phyloP scores from a whole-genome alignment of 2,797 vertebrate species.

The Ctenochaetus hawaiiensis region DNA sequence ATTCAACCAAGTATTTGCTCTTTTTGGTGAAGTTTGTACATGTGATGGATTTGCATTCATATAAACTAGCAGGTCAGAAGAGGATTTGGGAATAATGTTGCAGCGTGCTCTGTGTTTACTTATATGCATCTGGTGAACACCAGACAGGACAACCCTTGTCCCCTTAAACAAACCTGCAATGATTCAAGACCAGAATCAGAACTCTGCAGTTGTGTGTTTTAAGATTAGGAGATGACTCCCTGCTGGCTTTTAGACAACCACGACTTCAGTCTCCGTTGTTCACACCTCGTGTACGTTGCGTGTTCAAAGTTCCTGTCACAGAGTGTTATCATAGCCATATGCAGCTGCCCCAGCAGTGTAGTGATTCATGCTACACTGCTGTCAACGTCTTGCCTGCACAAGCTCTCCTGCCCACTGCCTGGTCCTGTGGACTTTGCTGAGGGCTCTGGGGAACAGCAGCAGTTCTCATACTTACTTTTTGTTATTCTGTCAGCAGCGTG shows the following conservation, averaged over 20 bases:
- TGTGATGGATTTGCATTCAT: not conserved
- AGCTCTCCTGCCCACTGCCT: conserved; percentile 57
- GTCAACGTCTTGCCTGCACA: conserved; percentile 61
- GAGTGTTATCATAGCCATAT: conserved; percentile 56
- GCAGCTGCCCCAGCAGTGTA: conserved; percentile 54
- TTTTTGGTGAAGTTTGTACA: not conserved
- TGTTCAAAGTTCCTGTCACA: conserved; percentile 46
- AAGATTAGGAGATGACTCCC: conserved; percentile 24
- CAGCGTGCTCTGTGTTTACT: conserved; percentile 8
- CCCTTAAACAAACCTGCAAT: not conserved
- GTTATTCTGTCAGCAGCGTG: conserved; percentile 72
- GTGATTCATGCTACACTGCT: conserved; percentile 71
- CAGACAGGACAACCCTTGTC: not conserved
- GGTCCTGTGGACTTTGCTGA: conserved; percentile 66
- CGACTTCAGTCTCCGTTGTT: conserved; percentile 26
- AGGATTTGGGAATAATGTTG: not conserved
- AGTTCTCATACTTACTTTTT: conserved; percentile 72
- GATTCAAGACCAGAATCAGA: conserved; percentile 3
- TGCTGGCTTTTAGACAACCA: conserved; percentile 8
- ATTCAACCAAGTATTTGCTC: not conserved
- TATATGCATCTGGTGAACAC: not conserved
- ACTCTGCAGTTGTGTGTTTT: conserved; percentile 14
- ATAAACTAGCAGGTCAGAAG: conserved; percentile 9
- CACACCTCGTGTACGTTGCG: conserved; percentile 30
- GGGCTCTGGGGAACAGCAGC: conserved; percentile 68